Percentiles rank a stretch among this genome's conserved stretches.
phyloP scores from a whole-genome alignment of 2,113 vertebrate species.

The Cepphus grylle region DNA sequence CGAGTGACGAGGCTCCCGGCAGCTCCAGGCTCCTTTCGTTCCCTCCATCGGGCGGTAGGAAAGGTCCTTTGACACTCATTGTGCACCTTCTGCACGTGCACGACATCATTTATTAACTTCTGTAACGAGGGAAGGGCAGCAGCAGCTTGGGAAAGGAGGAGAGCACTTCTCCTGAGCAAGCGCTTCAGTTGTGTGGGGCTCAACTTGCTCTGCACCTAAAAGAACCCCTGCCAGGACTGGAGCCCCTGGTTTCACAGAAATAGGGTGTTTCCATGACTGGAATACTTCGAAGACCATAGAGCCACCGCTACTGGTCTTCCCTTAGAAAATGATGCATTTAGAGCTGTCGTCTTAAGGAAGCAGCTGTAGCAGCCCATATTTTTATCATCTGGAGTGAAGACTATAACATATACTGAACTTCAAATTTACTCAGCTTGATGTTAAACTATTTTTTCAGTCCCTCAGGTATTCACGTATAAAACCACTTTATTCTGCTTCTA shows the following conservation, averaged over 20 bases:
- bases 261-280: neutral
- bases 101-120: neutral
- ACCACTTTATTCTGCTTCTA: neutral
- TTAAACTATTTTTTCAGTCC: neutral
- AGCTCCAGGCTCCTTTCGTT: neutral
- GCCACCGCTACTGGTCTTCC: neutral
- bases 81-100: accelerated
- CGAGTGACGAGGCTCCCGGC: neutral
- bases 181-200: neutral
- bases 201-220: neutral
- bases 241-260: neutral
- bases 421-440: neutral
- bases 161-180: neutral
- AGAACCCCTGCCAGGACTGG: neutral
- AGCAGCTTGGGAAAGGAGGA: neutral
- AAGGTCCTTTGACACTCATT: neutral
- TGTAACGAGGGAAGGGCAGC: accelerated
- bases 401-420: neutral
- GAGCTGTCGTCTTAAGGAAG: neutral
- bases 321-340: neutral
- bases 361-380: neutral
- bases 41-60: neutral
- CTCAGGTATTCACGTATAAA: neutral
- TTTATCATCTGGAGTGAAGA: neutral
- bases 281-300: neutral